Percentiles rank a stretch among this genome's conserved stretches.
phyloP scores from a whole-genome alignment of 2,888 invertebrate species.

The Conus canariensis region DNA sequence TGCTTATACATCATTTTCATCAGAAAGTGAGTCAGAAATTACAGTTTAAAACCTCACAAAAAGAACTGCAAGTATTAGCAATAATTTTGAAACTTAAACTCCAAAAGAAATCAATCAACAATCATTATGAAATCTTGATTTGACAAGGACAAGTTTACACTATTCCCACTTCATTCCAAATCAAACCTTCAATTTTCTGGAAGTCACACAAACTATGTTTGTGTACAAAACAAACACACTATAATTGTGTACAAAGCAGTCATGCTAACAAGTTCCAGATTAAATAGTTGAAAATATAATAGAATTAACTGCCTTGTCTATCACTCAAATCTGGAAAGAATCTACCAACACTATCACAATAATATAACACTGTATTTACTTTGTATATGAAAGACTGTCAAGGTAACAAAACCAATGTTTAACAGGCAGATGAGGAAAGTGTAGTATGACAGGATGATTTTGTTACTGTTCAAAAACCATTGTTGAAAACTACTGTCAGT shows the following conservation, averaged over 20 bases:
- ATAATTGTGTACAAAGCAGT: neutral
- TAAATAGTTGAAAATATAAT: neutral
- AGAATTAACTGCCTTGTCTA: neutral
- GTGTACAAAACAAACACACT: neutral
- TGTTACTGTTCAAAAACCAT: neutral
- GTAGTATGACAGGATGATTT: neutral
- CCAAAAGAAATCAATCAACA: no score
- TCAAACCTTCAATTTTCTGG: neutral
- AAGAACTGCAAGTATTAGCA: no score
- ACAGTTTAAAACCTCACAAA: no score
- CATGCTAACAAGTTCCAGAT: neutral
- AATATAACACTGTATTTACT: neutral
- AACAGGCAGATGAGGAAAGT: neutral
- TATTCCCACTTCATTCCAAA: neutral
- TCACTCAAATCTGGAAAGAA: neutral
- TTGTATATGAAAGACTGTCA: neutral
- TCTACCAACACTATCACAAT: conserved; percentile 4
- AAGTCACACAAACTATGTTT: neutral
- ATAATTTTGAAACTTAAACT: no score
- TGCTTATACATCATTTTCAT: no score
- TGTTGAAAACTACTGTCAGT: neutral
- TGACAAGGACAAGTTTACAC: neutral
- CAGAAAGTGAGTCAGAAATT: no score
- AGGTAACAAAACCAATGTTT: neutral
- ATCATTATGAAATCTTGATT: no score